These are phyloP conservation scores for Phrynocephalus versicolor DNA, from an alignment of 2,113 vertebrate genomes.

Conservation along the genomic window DNA sequence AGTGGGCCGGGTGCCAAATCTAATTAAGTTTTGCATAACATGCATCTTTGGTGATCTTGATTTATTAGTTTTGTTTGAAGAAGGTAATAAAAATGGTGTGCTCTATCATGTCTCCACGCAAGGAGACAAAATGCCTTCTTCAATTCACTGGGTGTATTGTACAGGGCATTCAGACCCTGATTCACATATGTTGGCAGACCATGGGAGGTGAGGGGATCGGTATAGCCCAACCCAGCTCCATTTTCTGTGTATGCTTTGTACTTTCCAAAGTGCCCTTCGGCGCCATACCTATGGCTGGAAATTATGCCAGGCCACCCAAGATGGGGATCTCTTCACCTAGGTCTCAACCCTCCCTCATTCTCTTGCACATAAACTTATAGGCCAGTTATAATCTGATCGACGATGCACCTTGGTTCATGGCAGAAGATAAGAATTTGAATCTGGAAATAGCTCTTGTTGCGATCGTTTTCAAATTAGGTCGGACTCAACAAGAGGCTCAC, in stretches of 20 bases:
- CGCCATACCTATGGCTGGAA: constrained; percentile 11
- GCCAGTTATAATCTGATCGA: not conserved
- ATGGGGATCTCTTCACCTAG: not conserved
- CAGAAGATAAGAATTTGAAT: not conserved
- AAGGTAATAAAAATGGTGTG: constrained; percentile 54
- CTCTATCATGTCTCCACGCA: constrained; percentile 55
- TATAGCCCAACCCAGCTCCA: not conserved
- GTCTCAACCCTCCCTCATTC: not conserved
- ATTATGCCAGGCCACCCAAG: constrained; percentile 32
- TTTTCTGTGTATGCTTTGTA: not conserved
- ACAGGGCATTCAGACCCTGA: not conserved
- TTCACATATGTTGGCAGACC: not conserved
- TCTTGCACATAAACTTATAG: not conserved
- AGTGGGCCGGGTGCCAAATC: constrained; percentile 52
- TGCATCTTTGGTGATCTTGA: constrained; percentile 62
- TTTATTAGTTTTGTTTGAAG: constrained; percentile 75
- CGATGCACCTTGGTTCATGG: not conserved
- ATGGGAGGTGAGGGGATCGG: not conserved
- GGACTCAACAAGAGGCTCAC: not conserved
- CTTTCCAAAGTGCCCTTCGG: constrained; percentile 13
- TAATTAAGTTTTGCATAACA: constrained; percentile 56
- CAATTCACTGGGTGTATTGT: constrained; percentile 44
- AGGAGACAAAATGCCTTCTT: constrained; percentile 65
- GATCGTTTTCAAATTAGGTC: constrained; percentile 24
- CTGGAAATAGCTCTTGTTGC: constrained; percentile 24